These are phyloP conservation scores for Drosophila trichaetosa DNA, from an alignment of 2,888 invertebrate genomes.

Conservation along the genomic window DNA sequence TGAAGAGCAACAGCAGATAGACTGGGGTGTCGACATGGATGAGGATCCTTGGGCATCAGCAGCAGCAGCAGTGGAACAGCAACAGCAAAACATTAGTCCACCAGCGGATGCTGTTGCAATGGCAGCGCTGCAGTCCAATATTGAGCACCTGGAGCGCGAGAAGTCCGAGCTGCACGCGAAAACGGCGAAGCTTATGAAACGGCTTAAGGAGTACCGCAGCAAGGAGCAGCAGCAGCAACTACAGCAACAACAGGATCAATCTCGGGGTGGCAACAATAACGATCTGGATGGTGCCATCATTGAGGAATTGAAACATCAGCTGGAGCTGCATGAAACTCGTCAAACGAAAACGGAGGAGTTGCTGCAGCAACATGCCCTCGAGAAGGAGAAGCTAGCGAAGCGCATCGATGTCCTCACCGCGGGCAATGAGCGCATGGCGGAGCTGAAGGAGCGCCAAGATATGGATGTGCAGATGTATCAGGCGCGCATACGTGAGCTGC, in stretches of 20 bases:
- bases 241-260: constrained; percentile 20
- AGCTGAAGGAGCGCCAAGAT: constrained; percentile 93
- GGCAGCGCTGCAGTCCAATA: constrained; percentile 75
- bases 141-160: constrained; percentile 88
- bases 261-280: constrained; percentile 15
- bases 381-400: constrained; percentile 89
- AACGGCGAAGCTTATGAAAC: constrained; percentile 91
- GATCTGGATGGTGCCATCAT: constrained; percentile 92
- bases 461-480: constrained; percentile 90
- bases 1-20: constrained; percentile 43
- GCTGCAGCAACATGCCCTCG: constrained; percentile 87
- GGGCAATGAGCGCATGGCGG: constrained; percentile 91
- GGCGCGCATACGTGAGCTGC: constrained; percentile 89
- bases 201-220: constrained; percentile 92
- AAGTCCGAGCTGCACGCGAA: constrained; percentile 89
- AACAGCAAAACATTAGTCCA: constrained; percentile 69
- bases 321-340: constrained; percentile 88
- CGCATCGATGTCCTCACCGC: constrained; percentile 90
- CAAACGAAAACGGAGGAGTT: constrained; percentile 87
- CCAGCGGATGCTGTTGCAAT: constrained; percentile 21
- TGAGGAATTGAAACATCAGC: constrained; percentile 91
- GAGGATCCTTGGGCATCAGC: constrained; percentile 87
- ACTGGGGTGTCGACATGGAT: constrained; percentile 78
- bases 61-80: constrained; percentile 84
- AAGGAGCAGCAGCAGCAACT: constrained; percentile 68